Base-by-base conservation (phyloP, 2,113 vertebrate genomes). In the Sapayoa aenigma region DNA sequence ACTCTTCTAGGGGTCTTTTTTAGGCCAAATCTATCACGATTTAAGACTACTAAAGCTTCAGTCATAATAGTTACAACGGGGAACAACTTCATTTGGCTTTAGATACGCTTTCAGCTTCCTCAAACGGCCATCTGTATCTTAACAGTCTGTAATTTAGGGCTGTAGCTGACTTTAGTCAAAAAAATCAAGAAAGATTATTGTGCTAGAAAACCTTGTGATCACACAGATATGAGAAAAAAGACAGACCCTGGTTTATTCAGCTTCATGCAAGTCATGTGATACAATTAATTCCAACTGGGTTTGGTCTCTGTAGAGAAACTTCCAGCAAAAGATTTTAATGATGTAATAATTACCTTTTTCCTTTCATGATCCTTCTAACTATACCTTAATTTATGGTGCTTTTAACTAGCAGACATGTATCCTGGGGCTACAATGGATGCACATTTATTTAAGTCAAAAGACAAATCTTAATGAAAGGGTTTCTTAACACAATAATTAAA, bases 391-490 rank as follows among this genome's bases (percentile, higher is more conserved):
- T 95, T 95, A 95, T 72, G 80, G 62, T 84, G 73, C 53, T 89
- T 95, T 95, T 82, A 91, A 89, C 69, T 76, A 89, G 77, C 69
- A 93, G 93, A 96, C 74, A 79, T 69, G 71, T 87, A 76, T 93
- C 90, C 86, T 46, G 47, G 81, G 85, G 96, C 85, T 95, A 90
- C 55, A 78, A 93, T 80, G 73, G 73, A 44, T 75, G 73, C 83
- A 84, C 83, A 84, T 93, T 92, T 94, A 93, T 88, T 90, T 86
- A 93, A 96, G 90, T 75, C 86, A 94, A 96, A 93, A 92, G 95
- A 96, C 95, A 96, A 95, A 96, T 93, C 94, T 93, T 96, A 96
- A 96, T 95, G 86, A 94, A 96, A 91, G 88, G 31, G 0, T 5
- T 49, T 91, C 92, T 89, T 87, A 90, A 89, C 80, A 89, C 84